Conservation (phyloP, 2,888 invertebrate species). For the Agrochola lychnidis region DNA sequence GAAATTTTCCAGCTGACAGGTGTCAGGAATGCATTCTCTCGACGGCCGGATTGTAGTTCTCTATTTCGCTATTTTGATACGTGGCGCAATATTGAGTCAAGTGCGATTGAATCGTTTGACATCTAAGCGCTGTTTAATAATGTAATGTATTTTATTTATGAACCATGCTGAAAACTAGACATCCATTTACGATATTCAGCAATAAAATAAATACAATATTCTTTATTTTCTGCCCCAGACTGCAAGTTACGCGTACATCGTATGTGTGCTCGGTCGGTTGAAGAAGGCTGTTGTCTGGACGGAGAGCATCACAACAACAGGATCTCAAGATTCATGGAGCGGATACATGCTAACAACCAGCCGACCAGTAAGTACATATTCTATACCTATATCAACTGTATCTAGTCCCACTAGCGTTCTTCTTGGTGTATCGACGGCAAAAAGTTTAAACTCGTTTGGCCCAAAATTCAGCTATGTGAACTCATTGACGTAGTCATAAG, state of each 20-base stretch:
- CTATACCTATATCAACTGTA: neutral
- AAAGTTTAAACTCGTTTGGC: too few species aligned
- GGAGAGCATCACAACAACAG: slow-evolving; percentile 93
- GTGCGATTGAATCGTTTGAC: neutral
- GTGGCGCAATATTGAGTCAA: neutral
- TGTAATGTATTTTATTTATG: neutral
- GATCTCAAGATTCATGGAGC: slow-evolving; percentile 94
- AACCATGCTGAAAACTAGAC: neutral
- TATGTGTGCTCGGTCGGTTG: slow-evolving; percentile 94
- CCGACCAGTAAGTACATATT: slow-evolving; percentile 60
- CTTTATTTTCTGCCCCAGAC: slow-evolving; percentile 86
- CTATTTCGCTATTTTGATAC: neutral
- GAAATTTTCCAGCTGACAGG: too few species aligned
- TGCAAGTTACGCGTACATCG: slow-evolving; percentile 97
- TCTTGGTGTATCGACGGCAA: too few species aligned
- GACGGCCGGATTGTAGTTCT: neutral
- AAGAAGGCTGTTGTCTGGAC: slow-evolving; percentile 95
- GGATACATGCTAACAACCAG: slow-evolving; percentile 83
- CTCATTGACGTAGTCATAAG: too few species aligned
- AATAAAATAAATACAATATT: neutral
- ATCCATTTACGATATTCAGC: neutral
- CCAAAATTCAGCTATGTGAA: too few species aligned
- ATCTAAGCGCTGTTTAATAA: too few species aligned
- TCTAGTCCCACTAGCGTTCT: too few species aligned
- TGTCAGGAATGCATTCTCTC: too few species aligned